Base-by-base conservation (phyloP, 2,797 vertebrate genomes). In the Scarus forsteni region DNA sequence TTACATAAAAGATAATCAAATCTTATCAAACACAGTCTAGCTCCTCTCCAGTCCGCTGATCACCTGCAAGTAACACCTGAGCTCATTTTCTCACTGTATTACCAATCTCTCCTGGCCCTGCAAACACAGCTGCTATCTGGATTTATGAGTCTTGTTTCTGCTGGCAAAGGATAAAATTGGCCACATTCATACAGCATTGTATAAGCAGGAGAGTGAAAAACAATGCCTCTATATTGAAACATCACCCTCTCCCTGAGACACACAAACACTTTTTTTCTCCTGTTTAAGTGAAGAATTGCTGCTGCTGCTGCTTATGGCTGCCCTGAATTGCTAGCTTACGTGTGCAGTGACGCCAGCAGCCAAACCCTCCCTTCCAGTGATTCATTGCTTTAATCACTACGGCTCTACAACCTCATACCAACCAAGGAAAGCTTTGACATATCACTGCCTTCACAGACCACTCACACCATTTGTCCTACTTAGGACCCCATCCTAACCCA, bases 321-420 rank as follows among this genome's bases (percentile, higher is more conserved):
- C 70, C 50, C 53, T 44, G 16, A 75, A 65, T 67, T 43, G 58
- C 66, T 79, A 46, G 70, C 57, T 76, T 63, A 71, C 3, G 50
- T 34, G 65, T 72, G 74, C 78, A 69, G 87, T 81, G 87, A 85
- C 42, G 69, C 78, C 74, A 48, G 75, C 43, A 77, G 81, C 85
- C 68, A 55, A 84, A 81, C 81, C 84, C 85, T 73, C 80, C 78
- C 69, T 66, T n/a, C 66, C 54, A 63, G 73, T 93, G 92, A 94
- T 93, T 92, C 91, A 93, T 92, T 80, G 86, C 88, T 93, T 92
- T 93, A 93, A 93, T 94, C 92, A 86, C 77, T 77, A 46, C 43
- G 57, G 60, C 81, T 89, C 81, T 80, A 73, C 84, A 85, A 73
- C 77, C 80, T 81, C 61, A 86, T 71, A 81, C 80, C 75, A 59